phyloP scores from a whole-genome alignment of 30 jellyfish, hydroid and myxozoan genomes.

The Calvadosia cruxmelitensis region DNA sequence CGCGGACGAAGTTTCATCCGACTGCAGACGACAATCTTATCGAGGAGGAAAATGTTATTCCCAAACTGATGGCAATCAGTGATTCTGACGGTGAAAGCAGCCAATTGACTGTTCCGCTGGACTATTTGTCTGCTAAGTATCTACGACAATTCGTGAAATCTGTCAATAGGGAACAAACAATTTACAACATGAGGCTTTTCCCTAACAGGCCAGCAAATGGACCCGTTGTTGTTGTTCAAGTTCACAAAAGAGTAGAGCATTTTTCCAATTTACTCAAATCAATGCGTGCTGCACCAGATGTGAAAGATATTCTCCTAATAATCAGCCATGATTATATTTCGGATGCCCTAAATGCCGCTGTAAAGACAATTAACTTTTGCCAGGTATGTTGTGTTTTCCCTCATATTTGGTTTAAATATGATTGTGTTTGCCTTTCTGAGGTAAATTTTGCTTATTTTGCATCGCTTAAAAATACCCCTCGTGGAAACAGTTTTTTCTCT shows the following conservation, averaged over 20 bases:
- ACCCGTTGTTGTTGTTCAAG: constrained; percentile 71
- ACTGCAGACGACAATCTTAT: neutral
- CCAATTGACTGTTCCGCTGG: neutral
- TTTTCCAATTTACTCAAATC: constrained; percentile 59
- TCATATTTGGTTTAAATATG: too few relatives aligned
- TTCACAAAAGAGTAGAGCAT: constrained; percentile 77
- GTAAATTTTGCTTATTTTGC: too few relatives aligned
- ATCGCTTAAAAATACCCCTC: too few relatives aligned
- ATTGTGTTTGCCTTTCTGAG: too few relatives aligned
- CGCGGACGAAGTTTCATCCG: neutral
- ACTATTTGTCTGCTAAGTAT: constrained; percentile 10
- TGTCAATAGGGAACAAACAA: constrained; percentile 40
- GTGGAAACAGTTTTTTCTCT: too few relatives aligned
- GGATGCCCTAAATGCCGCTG: constrained; percentile 57
- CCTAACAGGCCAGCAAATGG: constrained; percentile 43
- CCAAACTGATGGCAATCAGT: neutral
- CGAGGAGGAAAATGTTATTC: neutral
- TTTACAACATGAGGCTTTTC: constrained; percentile 35
- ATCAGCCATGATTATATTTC: constrained; percentile 81
- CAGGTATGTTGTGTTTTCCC: constrained; percentile 48
- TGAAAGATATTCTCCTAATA: constrained; percentile 41
- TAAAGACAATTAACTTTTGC: constrained; percentile 54
- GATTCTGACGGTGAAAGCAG: neutral
- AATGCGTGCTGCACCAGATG: constrained; percentile 53
- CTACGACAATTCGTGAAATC: constrained; percentile 29